These are phyloP conservation scores for Eupithecia dodoneata DNA, from an alignment of 2,888 invertebrate species.

Conservation along the genomic window DNA sequence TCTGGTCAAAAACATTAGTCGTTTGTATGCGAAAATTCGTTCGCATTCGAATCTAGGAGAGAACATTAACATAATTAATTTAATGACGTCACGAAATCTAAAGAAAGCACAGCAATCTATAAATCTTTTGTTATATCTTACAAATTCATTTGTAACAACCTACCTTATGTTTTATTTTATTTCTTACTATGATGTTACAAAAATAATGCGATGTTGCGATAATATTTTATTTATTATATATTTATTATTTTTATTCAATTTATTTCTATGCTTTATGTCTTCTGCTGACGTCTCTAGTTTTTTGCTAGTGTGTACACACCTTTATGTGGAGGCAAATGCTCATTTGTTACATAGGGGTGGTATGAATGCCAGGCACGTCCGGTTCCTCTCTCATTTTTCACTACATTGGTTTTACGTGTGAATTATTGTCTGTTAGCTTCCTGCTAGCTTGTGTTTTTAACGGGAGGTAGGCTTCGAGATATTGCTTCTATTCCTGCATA, in stretches of 20 bases:
- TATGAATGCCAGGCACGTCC: constrained; percentile 75
- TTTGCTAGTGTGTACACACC: constrained; percentile 20
- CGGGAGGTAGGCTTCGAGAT: constrained; percentile 38
- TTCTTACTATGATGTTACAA: neutral
- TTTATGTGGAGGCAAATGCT: constrained; percentile 68
- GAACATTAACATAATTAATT: neutral
- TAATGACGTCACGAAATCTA: neutral
- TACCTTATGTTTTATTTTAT: neutral
- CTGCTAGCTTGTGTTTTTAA: constrained; percentile 47
- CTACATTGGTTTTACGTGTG: constrained; percentile 83
- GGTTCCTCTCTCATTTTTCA: constrained; percentile 81
- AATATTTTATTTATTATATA: neutral
- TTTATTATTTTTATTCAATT: no score
- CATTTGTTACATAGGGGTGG: constrained; percentile 73
- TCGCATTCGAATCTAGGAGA: neutral
- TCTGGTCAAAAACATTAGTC: neutral
- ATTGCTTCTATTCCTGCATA: constrained; percentile 56
- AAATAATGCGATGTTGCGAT: neutral
- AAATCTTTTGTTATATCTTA: neutral
- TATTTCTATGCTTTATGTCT: neutral
- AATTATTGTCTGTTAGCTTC: constrained; percentile 78
- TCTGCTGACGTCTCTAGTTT: neutral
- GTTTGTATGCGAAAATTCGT: neutral
- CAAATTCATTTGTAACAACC: neutral
- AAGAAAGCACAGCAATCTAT: neutral